phyloP scores from a whole-genome alignment of 37 sponge, comb jelly and placozoan species.

The Corticium candelabrum region DNA sequence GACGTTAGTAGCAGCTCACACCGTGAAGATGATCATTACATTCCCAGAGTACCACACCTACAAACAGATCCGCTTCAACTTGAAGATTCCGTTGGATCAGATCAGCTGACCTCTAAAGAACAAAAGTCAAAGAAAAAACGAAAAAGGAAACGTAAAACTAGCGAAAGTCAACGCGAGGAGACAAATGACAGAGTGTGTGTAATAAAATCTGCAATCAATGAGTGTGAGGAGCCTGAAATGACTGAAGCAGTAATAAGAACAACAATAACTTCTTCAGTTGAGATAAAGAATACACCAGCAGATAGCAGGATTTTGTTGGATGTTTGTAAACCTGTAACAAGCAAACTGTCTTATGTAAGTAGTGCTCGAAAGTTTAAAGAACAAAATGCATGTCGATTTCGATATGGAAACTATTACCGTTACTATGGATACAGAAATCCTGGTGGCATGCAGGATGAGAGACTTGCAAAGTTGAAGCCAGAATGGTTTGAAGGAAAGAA shows the following conservation, averaged over 20 bases:
- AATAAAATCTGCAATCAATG: too few relatives aligned
- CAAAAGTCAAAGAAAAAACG: neutral
- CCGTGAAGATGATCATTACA: neutral
- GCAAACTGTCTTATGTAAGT: too few relatives aligned
- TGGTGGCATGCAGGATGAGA: conserved; percentile 40
- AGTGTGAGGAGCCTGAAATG: neutral
- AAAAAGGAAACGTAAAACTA: neutral
- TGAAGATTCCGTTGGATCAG: conserved; percentile 30
- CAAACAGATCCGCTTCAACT: conserved; percentile 61
- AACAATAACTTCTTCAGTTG: neutral
- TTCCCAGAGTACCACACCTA: conserved; percentile 15
- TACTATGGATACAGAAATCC: conserved; percentile 96
- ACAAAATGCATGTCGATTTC: too few relatives aligned
- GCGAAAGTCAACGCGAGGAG: neutral
- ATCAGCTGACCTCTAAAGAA: conserved; percentile 2
- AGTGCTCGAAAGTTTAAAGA: too few relatives aligned
- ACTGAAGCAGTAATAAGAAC: neutral
- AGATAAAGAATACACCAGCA: too few relatives aligned
- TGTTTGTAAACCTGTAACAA: too few relatives aligned
- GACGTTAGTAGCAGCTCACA: neutral
- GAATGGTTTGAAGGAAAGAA: conserved; percentile 80
- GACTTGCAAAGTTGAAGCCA: conserved; percentile 41
- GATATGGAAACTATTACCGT: conserved; percentile 84
- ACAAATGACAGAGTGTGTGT: too few relatives aligned
- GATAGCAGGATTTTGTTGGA: too few relatives aligned